A percentile compares a stretch with the other conserved stretches of the same genome.
Evolutionary conservation across 2,113 vertebrate genomes (phyloP).

Genomic region (Fregetta grallaria): DNA sequence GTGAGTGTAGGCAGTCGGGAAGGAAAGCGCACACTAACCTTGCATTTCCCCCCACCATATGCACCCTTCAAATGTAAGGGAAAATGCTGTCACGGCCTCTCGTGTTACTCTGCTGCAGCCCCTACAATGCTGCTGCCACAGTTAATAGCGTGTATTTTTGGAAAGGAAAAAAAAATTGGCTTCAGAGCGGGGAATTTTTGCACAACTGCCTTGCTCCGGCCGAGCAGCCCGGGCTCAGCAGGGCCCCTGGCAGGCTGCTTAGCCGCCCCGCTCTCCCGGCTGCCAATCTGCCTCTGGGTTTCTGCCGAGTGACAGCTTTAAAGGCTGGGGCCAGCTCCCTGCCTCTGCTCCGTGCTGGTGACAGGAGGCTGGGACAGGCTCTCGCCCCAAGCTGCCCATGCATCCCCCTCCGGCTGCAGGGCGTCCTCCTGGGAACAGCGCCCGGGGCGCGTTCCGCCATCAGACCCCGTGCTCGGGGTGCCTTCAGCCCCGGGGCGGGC

Average conservation of each 20-base stretch:
- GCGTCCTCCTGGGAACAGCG: background rate
- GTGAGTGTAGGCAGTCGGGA: background rate
- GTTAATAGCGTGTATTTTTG: background rate
- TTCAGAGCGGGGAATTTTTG: background rate
- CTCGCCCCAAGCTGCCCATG: background rate
- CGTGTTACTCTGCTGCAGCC: background rate
- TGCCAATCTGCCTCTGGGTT: background rate
- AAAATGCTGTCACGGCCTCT: background rate
- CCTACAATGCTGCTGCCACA: background rate
- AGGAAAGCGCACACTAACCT: background rate
- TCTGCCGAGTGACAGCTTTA: background rate
- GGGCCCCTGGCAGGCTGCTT: background rate
- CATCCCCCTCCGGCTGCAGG: too few relatives aligned
- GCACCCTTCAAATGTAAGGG: background rate
- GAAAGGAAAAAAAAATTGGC: background rate
- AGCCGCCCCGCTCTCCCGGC: background rate
- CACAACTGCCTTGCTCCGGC: background rate
- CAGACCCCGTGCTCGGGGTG: accelerated
- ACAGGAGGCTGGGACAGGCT: background rate
- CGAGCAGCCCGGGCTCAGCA: background rate
- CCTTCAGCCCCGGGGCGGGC: accelerated
- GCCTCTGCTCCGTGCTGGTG: background rate
- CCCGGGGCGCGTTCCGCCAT: too few relatives aligned
- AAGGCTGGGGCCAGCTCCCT: background rate
- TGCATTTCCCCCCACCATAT: background rate